These are phyloP conservation scores for Alloplasta piceator DNA, from an alignment of 2,888 invertebrate genomes.

Conservation along the genomic window DNA sequence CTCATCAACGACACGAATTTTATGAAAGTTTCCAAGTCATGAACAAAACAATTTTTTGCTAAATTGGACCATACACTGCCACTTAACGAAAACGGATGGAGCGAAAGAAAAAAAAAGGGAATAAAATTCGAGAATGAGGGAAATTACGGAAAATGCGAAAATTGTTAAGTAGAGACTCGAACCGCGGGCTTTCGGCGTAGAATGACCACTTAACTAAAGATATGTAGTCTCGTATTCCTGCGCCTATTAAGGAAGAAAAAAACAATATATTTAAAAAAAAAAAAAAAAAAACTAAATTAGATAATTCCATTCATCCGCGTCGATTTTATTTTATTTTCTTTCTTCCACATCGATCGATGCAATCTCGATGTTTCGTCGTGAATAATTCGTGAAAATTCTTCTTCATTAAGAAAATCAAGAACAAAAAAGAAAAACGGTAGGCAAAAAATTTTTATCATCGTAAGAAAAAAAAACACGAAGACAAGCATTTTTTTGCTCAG, in stretches of 20 bases:
- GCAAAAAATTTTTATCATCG: not conserved
- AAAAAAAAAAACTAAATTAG: constrained; percentile 20
- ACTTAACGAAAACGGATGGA: constrained; percentile 56
- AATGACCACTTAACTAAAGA: constrained; percentile 77
- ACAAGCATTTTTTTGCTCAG: constrained; percentile 27
- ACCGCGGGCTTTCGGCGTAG: constrained; percentile 75
- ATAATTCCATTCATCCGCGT: constrained; percentile 31
- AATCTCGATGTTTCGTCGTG: constrained; percentile 10
- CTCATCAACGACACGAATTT: constrained; percentile 38
- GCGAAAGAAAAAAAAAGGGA: constrained; percentile 14
- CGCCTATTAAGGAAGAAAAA: constrained; percentile 63
- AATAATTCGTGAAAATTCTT: constrained; percentile 12
- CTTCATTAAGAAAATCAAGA: not conserved
- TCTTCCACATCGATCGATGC: constrained; percentile 11
- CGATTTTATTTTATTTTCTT: constrained; percentile 5
- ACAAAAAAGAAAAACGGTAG: constrained; percentile 3
- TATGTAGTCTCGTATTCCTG: constrained; percentile 73
- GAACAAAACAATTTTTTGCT: constrained; percentile 59
- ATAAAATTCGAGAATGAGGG: constrained; percentile 3
- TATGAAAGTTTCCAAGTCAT: constrained; percentile 63
- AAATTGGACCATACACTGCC: constrained; percentile 76
- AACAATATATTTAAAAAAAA: not conserved
- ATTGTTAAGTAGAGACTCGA: constrained; percentile 74
- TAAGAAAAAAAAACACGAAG: constrained; percentile 7
- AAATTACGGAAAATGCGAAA: not conserved